Percentiles rank a stretch among this genome's conserved stretches.
These are phyloP conservation scores for Nerophis ophidion DNA, from an alignment of 2,113 vertebrate species.

Conservation along the genomic window DNA sequence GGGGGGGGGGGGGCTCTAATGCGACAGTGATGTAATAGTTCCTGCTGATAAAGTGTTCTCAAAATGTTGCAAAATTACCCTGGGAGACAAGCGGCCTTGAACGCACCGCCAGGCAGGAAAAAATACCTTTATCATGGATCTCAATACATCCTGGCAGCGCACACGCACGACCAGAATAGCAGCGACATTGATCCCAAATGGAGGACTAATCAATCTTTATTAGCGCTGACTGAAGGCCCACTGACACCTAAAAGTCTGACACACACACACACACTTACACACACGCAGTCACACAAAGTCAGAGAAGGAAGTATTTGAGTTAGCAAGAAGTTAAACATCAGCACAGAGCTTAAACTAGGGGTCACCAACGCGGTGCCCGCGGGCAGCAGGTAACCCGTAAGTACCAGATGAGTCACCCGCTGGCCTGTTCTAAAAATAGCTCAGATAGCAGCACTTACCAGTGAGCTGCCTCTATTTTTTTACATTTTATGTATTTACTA, in stretches of 20 bases:
- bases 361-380: too few relatives aligned
- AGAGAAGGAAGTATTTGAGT: constrained; percentile 47
- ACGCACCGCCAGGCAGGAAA: constrained; percentile 44
- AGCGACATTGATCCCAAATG: constrained; percentile 54
- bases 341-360: constrained; percentile 63
- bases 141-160: constrained; percentile 41
- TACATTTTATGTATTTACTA: too few relatives aligned
- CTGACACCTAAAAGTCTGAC: constrained; percentile 15
- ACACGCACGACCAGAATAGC: constrained; percentile 62
- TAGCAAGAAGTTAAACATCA: constrained; percentile 58
- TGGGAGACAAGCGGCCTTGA: constrained; percentile 45
- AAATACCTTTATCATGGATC: constrained; percentile 64
- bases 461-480: too few relatives aligned
- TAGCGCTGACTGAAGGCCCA: constrained; percentile 50
- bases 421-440: too few relatives aligned
- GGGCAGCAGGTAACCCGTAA: too few relatives aligned
- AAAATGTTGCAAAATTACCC: constrained; percentile 32
- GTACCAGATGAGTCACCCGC: too few relatives aligned
- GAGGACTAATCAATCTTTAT: constrained; percentile 64
- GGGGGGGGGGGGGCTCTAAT: constrained; percentile 24
- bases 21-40: constrained; percentile 50
- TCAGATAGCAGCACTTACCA: too few relatives aligned
- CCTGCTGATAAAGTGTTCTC: constrained; percentile 36
- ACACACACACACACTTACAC: neutral
- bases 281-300: constrained; percentile 9